These are phyloP conservation scores for Eclectus roratus DNA, from an alignment of 2,113 vertebrate genomes.

Conservation along the genomic window DNA sequence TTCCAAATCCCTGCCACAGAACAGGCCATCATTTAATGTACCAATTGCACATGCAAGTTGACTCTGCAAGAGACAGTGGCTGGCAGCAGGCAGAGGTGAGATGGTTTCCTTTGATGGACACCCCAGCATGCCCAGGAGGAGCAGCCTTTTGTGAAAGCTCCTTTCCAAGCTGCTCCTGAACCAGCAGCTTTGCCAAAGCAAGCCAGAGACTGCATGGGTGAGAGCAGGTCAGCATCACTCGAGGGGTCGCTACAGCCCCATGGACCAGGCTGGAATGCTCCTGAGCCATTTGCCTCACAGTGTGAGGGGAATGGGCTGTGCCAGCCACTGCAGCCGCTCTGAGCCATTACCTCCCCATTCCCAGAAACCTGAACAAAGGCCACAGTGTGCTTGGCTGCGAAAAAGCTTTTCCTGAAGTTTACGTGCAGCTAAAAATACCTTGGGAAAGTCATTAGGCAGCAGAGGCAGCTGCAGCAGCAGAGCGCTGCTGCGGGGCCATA, in stretches of 20 bases:
- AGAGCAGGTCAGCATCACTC: background rate
- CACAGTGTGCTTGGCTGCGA: background rate
- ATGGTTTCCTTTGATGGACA: background rate
- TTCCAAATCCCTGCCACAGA: background rate
- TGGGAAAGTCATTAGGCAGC: background rate
- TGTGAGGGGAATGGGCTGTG: background rate
- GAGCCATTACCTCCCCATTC: background rate
- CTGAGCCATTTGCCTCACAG: background rate
- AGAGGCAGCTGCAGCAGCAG: background rate
- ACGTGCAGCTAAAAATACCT: slow-evolving; percentile 51
- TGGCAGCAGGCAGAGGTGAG: background rate
- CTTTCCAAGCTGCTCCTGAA: background rate
- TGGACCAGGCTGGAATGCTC: fast-evolving
- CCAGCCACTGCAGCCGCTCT: fast-evolving
- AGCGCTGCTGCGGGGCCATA: background rate
- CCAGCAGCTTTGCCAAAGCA: background rate
- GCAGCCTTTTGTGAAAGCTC: background rate
- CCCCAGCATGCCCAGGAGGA: fast-evolving
- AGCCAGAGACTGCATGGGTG: fast-evolving
- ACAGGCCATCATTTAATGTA: background rate
- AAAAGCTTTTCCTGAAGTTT: slow-evolving; percentile 51
- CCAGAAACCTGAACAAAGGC: slow-evolving; percentile 48
- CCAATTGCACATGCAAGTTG: background rate
- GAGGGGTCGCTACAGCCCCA: background rate
- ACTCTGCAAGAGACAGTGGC: fast-evolving